Base-by-base conservation (phyloP, 1,140 invertebrate species). In the Spodoptera frugiperda region DNA sequence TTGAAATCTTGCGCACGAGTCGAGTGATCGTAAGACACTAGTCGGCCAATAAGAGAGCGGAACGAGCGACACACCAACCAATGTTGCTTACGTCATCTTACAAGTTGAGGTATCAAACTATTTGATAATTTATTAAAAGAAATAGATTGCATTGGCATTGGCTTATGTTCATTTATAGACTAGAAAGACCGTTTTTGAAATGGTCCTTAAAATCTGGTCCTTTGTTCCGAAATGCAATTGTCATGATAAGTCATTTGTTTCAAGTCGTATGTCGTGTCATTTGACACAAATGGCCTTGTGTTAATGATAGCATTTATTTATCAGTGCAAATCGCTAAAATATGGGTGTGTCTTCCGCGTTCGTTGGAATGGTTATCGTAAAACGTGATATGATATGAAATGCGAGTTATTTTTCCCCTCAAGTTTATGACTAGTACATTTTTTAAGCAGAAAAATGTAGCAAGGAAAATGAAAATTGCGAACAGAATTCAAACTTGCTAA, bases 51-150 rank as follows among this genome's bases (percentile, higher is more conserved):
- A 67, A 78, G 67, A 79, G 46, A 8, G 6, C 65, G 65, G 57
- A 65, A 57, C 81, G 80, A 80, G 74, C 15, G 79, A 76, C 87
- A 86, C 83, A 84, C 85, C 85, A 76, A 83, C 81, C 53, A 44
- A 25, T 72, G 53, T n/a, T 19, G 44, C 15, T 72, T 55, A 57
- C 68, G 53, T 72, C 68, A 72, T 17, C 19, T 3, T 6, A 11
- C 51, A 46, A n/a, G 33, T 15, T 39, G 3, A 15, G 11, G 17
- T 57, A 21, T 2, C 14, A 3, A 57, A 33, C 6, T 57, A 10
- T 57, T 57, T 57, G 12, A 11, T 30, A 4, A 57, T 25, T 19
- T 12, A 46, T 33, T 9, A 19, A 63, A 17, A 46, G 17, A 61
- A 39, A 39, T 39, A 39, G 6, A 39, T 39, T 39, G 33, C 33